Conservation (phyloP, 2,797 vertebrate species). For the Protosalanx chinensis region DNA sequence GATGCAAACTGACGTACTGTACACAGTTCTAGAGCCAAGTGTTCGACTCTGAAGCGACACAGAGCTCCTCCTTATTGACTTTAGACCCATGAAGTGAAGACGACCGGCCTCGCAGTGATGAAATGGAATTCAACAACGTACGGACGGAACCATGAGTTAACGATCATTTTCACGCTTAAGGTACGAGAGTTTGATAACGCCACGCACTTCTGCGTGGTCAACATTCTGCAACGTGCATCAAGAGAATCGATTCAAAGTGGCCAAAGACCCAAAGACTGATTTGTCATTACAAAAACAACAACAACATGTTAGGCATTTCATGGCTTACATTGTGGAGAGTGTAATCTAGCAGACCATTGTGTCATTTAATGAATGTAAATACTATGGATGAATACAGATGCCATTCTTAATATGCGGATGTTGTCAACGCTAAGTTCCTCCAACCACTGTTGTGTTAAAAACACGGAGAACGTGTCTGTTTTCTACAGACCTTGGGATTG, state of each 20-base stretch:
- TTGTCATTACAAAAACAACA: slow-evolving; percentile 18
- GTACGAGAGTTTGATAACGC: neutral
- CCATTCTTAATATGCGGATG: neutral
- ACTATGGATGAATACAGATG: neutral
- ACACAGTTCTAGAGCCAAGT: too few species aligned
- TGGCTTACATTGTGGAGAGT: neutral
- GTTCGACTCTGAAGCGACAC: too few species aligned
- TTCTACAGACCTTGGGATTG: neutral
- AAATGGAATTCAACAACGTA: neutral
- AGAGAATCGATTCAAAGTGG: neutral
- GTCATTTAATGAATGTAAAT: neutral
- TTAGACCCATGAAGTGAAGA: neutral
- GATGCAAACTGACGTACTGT: neutral
- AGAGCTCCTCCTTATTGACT: neutral
- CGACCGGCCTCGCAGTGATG: neutral
- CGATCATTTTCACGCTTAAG: neutral
- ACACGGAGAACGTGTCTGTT: too few species aligned
- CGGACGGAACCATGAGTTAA: neutral
- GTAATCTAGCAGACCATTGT: too few species aligned
- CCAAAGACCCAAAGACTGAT: neutral
- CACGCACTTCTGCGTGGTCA: neutral
- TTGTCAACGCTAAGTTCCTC: neutral
- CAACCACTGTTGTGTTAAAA: neutral
- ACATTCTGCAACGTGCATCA: too few species aligned
- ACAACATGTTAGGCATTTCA: slow-evolving; percentile 2